Evolutionary conservation across 2,797 vertebrate species (phyloP).

Genomic region (Hybognathus amarus): DNA sequence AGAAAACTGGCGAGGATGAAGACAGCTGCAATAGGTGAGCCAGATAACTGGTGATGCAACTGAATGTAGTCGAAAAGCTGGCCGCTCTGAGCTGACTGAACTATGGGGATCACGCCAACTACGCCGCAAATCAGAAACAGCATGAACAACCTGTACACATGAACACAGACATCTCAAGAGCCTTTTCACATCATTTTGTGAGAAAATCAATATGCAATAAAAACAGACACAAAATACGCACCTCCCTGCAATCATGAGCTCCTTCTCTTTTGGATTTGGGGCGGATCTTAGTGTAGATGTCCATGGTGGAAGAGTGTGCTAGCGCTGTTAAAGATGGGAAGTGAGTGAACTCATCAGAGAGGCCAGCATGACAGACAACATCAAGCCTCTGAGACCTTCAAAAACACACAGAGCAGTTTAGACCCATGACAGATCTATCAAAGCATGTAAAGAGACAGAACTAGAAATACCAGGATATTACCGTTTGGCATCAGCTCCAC

Average conservation of each 20-base stretch:
- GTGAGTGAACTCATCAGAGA: constrained; percentile 98
- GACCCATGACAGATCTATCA: neutral
- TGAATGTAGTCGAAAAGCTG: constrained; percentile 80
- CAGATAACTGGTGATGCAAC: constrained; percentile 69
- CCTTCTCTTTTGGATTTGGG: constrained; percentile 80
- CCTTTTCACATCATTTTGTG: neutral
- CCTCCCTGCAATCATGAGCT: constrained; percentile 93
- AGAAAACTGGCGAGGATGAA: constrained; percentile 56
- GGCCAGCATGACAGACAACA: constrained; percentile 96
- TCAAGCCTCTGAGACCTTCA: constrained; percentile 91
- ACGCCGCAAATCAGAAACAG: constrained; percentile 82
- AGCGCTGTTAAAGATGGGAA: constrained; percentile 95
- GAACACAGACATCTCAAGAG: neutral
- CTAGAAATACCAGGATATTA: constrained; percentile 59
- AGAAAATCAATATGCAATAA: neutral
- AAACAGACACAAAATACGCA: constrained; percentile 54
- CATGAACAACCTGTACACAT: constrained; percentile 81
- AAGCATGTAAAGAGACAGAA: neutral
- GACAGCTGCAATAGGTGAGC: constrained; percentile 58
- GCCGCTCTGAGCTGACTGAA: constrained; percentile 87
- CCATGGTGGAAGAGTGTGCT: constrained; percentile 95
- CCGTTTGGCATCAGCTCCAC: constrained; percentile 93
- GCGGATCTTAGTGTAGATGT: constrained; percentile 91
- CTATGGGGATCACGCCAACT: constrained; percentile 93
- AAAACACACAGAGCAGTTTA: constrained; percentile 28